Percentiles rank a stretch among this genome's conserved stretches.
phyloP scores from a whole-genome alignment of 2,888 invertebrate genomes.

The Monopis laevigella region DNA sequence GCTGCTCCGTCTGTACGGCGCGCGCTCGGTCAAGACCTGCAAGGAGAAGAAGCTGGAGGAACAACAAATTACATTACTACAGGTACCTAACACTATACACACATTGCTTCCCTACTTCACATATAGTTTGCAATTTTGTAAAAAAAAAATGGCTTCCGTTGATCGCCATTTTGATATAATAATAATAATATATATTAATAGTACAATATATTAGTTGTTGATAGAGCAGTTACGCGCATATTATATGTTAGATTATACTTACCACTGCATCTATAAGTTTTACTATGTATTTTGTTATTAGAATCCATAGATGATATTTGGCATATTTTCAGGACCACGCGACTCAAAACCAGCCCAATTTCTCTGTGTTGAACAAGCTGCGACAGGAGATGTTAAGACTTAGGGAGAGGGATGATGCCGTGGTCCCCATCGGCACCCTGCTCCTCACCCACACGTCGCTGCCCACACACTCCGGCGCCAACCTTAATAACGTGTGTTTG shows the following conservation, averaged over 20 bases:
- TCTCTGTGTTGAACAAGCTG: conserved; percentile 88
- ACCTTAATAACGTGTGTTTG: conserved; percentile 81
- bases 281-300: too few species aligned
- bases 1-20: conserved; percentile 90
- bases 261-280: too few species aligned
- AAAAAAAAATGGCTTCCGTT: too few species aligned
- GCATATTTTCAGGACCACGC: conserved; percentile 73
- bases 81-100: conserved; percentile 22
- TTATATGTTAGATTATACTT: too few species aligned
- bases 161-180: too few species aligned
- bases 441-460: conserved; percentile 62
- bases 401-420: conserved; percentile 68
- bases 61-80: conserved; percentile 89
- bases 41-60: conserved; percentile 93
- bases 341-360: conserved; percentile 89
- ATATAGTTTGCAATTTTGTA: too few species aligned
- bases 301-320: too few species aligned
- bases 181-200: too few species aligned
- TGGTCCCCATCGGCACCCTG: conserved; percentile 68
- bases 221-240: too few species aligned
- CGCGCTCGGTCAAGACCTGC: conserved; percentile 87
- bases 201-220: too few species aligned
- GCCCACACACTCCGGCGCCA: conserved; percentile 78
- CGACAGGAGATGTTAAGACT: conserved; percentile 83
- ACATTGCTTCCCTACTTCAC: too few species aligned